Conservation (phyloP, 2,113 vertebrate species). For the Chauna torquata region DNA sequence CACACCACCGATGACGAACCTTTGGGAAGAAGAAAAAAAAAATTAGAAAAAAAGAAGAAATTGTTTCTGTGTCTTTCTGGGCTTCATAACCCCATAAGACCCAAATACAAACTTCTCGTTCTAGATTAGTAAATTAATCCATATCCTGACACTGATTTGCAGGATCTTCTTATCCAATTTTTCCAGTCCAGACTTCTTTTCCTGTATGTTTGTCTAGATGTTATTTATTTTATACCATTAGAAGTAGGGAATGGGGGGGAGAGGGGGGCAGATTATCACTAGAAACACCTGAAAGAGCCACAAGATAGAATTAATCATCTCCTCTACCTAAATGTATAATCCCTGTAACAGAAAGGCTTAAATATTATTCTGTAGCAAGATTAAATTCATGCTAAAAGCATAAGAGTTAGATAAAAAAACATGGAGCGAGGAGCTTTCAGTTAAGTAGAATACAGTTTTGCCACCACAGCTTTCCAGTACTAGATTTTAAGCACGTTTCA, state of each 20-base stretch:
- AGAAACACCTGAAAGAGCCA: not conserved
- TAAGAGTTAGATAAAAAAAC: not conserved
- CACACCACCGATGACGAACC: constrained; percentile 97
- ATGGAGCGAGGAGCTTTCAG: not conserved
- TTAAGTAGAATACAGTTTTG: not conserved
- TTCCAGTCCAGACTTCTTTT: not conserved
- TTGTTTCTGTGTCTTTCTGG: not conserved
- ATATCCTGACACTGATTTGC: not conserved
- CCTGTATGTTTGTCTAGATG: not conserved
- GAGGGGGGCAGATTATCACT: not conserved
- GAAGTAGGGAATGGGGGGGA: fast-evolving
- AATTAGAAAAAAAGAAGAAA: not conserved
- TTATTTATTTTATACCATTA: not conserved
- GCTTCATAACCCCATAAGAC: not conserved
- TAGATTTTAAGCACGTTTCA: not conserved
- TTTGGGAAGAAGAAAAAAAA: constrained; percentile 22
- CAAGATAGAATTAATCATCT: not conserved
- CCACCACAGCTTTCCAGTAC: not conserved
- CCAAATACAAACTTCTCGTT: not conserved
- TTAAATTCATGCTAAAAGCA: not conserved
- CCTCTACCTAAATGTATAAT: not conserved
- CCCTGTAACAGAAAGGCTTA: not conserved
- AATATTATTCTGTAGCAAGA: not conserved
- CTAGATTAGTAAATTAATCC: not conserved
- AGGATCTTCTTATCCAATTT: not conserved